phyloP scores from a whole-genome alignment of 2,113 vertebrate species.

The Anas platyrhynchos region DNA sequence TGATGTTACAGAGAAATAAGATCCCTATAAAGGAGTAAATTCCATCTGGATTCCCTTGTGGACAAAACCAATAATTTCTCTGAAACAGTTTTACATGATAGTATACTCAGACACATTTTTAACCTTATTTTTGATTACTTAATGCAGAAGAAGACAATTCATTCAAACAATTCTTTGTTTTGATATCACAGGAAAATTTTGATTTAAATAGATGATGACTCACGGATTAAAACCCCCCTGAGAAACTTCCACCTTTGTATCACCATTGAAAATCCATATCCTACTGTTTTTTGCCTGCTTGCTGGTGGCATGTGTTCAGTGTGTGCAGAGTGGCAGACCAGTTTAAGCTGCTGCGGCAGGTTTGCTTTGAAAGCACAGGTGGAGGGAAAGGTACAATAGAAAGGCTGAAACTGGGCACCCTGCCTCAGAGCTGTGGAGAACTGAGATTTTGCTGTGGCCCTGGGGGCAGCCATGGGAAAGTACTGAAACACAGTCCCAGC shows the following conservation, averaged over 20 bases:
- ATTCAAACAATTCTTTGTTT: not conserved
- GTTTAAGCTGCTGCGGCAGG: not conserved
- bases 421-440: not conserved
- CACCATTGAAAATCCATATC: not conserved
- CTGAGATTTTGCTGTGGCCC: not conserved
- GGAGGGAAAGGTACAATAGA: not conserved
- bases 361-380: not conserved
- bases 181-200: not conserved
- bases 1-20: not conserved
- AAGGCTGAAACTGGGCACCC: not conserved
- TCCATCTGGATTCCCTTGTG: not conserved
- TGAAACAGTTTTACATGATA: not conserved
- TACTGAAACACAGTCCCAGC: not conserved
- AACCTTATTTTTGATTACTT: not conserved
- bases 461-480: not conserved
- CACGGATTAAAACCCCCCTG: not conserved
- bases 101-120: not conserved
- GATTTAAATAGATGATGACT: not conserved
- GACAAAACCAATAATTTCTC: not conserved
- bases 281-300: not conserved
- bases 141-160: not conserved
- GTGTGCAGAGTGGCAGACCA: not conserved
- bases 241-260: not conserved
- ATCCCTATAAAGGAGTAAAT: not conserved
- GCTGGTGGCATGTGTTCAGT: not conserved